Evolutionary conservation across 2,888 invertebrate genomes (phyloP), one percentile per base, ranked within the genome.

Genomic region (Vannuccia rotundouncinata): DNA sequence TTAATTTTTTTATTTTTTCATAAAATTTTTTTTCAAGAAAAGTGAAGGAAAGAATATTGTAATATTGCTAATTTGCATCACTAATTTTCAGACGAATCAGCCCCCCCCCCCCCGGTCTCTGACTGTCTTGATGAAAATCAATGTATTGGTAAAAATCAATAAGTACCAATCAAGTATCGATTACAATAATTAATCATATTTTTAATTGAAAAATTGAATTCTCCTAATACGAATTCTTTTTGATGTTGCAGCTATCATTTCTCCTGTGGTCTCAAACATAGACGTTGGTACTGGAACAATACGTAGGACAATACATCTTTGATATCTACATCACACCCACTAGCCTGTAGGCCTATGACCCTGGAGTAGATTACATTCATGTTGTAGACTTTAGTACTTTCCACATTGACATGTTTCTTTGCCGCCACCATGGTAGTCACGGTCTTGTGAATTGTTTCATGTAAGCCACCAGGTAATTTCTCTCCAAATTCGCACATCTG

Each of bases 291-390:
- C 31, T 75, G 75, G 75, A 29, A 27, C 31, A 75, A 31, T 75
- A 27, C 75, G 31, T 75, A 31, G 29, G 29, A 27, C 75, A 75
- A 29, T 22, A 75, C 2, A 29, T 31, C 75, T 31, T 75, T 29
- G 31, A 75, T 75, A 75, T 75, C 75, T 27, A 75, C 75, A 29
- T 75, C 30, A 29, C 75, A 29, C 29, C 30, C 29, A 31, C 75
- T 75, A 31, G 75, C 75, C 75, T 75, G 75, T 75, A 75, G 75
- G 10, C 75, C 75, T 75, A 75, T 75, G 75, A 75, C 75, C 31
- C 75, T 75, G 31, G 75, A 75, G 75, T 75, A 75, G 75, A 75
- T 75, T 29, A 75, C 30, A 31, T 29, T 13, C 29, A 31, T 75
- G 31, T 75, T 29, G 31, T 31, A 75, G 2, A 75, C 31, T 75